Evolutionary conservation across 1,140 invertebrate species (phyloP).

Genomic region (Solenopsis invicta): DNA sequence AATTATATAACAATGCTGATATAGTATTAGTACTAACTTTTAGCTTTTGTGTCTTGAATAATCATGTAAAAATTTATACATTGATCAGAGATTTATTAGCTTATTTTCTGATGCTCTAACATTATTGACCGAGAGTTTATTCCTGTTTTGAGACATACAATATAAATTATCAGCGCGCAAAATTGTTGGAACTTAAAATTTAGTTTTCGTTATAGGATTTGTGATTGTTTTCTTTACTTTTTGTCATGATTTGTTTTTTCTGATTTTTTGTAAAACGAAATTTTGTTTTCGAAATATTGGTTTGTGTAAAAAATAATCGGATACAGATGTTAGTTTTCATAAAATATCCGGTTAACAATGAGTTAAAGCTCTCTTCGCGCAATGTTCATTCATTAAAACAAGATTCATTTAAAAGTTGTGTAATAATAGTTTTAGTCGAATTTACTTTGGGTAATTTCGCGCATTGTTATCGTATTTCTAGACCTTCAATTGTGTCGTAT

Average conservation of each 20-base stretch:
- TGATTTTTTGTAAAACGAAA: not conserved
- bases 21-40: not conserved
- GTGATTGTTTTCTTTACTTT: not conserved
- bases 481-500: constrained; percentile 15
- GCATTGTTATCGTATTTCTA: not conserved
- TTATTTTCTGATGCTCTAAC: not conserved
- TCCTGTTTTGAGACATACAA: not conserved
- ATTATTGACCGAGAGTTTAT: not conserved
- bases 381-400: not conserved
- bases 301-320: not conserved
- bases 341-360: not conserved
- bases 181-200: not conserved
- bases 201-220: not conserved
- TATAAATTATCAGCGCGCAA: not conserved
- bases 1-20: not conserved
- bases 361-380: not conserved
- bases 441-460: constrained; percentile 3
- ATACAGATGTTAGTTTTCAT: not conserved
- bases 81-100: not conserved
- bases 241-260: not conserved
- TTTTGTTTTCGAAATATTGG: not conserved
- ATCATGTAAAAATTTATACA: not conserved
- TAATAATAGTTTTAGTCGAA: constrained; percentile 4
- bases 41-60: not conserved
- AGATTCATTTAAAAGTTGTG: not conserved